These are phyloP conservation scores for Haemorhous mexicanus DNA, from an alignment of 2,113 vertebrate genomes.

Conservation along the genomic window DNA sequence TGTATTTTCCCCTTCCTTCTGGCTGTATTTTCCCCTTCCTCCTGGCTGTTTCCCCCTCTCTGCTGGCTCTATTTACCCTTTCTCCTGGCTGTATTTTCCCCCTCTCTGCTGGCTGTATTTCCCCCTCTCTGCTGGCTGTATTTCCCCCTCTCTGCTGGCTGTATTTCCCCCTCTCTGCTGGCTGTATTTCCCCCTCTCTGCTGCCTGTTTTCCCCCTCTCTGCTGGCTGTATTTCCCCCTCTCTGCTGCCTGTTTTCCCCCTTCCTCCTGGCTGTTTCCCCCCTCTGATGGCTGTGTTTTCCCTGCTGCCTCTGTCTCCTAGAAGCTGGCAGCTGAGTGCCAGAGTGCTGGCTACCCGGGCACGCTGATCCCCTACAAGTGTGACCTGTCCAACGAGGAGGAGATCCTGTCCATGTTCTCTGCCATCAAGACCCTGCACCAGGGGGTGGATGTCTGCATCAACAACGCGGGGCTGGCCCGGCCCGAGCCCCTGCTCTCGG, in stretches of 20 bases:
- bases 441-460: slow-evolving; percentile 94
- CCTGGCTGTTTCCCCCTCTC: not conserved
- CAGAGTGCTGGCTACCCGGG: slow-evolving; percentile 91
- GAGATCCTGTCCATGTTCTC: slow-evolving; percentile 99
- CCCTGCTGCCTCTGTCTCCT: not conserved
- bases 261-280: not conserved
- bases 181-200: not conserved
- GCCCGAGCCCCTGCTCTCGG: slow-evolving; percentile 86
- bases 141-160: not conserved
- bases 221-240: too few relatives aligned
- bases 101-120: fast-evolving
- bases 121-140: not conserved
- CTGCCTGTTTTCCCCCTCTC: not conserved
- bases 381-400: slow-evolving; percentile 92
- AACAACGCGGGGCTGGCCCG: slow-evolving; percentile 93
- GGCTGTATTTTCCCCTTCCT: not conserved
- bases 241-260: fast-evolving
- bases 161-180: too few relatives aligned
- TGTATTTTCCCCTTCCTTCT: not conserved
- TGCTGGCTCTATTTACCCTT: fast-evolving
- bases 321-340: slow-evolving; percentile 94
- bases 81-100: too few relatives aligned
- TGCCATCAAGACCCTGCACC: slow-evolving; percentile 86
- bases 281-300: not conserved
- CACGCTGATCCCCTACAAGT: slow-evolving; percentile 92